phyloP scores from a whole-genome alignment of 2,888 invertebrate species.

The Julus scandinavius region DNA sequence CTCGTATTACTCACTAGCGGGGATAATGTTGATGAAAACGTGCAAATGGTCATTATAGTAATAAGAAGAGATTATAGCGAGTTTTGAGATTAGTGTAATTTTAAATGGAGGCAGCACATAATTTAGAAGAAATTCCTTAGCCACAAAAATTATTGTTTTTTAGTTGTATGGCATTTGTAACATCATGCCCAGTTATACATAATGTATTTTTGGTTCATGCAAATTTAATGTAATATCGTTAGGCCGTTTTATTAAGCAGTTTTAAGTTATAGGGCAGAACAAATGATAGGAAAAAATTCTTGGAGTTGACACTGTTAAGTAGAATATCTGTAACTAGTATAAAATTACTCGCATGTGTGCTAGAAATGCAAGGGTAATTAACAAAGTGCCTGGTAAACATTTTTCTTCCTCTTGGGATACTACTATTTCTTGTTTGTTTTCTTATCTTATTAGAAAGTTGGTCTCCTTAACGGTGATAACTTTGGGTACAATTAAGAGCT shows the following conservation, averaged over 20 bases:
- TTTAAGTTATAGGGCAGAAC: neutral
- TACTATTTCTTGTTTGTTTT: neutral
- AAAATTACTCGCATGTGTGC: neutral
- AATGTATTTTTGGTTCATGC: neutral
- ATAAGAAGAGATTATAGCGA: neutral
- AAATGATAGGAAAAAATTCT: neutral
- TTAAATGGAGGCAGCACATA: neutral
- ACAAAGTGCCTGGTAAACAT: neutral
- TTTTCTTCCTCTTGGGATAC: neutral
- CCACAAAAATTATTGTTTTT: neutral
- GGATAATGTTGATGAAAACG: neutral
- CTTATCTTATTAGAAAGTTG: neutral
- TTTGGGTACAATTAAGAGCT: neutral
- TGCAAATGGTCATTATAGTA: neutral
- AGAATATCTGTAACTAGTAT: neutral
- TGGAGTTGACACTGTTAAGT: neutral
- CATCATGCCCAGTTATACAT: neutral
- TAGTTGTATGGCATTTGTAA: neutral
- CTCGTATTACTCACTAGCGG: neutral
- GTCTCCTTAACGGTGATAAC: neutral
- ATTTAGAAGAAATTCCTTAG: neutral
- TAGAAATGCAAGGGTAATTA: neutral
- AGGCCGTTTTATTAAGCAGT: neutral
- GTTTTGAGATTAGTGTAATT: neutral
- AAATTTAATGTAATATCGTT: neutral